phyloP scores from a whole-genome alignment of 1,140 invertebrate genomes.

The Bombus fervidus region DNA sequence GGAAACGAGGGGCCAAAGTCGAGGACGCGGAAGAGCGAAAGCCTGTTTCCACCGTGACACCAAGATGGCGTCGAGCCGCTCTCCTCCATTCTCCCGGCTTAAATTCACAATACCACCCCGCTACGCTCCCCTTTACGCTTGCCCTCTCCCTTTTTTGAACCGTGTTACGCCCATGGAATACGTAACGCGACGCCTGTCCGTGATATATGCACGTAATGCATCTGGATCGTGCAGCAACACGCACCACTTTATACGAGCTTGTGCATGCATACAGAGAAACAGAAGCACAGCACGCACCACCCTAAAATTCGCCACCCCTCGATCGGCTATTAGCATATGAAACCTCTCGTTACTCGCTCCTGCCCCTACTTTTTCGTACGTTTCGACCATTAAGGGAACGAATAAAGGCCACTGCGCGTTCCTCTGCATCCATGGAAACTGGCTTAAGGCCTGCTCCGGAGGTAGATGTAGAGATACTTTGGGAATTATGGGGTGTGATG shows the following conservation, averaged over 20 bases:
- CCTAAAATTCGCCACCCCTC: constrained; percentile 48
- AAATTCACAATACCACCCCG: constrained; percentile 56
- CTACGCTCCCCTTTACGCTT: constrained; percentile 8
- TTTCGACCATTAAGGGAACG: constrained; percentile 49
- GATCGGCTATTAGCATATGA: constrained; percentile 66
- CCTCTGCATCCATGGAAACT: not conserved
- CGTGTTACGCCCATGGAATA: constrained; percentile 64
- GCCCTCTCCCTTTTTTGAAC: constrained; percentile 50
- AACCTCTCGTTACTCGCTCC: constrained; percentile 63
- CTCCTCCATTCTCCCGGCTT: constrained; percentile 46
- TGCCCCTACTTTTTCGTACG: not conserved
- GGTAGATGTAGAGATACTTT: not conserved
- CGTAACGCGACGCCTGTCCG: constrained; percentile 36
- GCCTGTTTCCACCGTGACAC: constrained; percentile 35
- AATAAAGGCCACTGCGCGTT: constrained; percentile 30
- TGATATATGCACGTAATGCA: constrained; percentile 45
- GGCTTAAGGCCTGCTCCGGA: too few relatives aligned
- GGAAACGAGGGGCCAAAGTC: not conserved
- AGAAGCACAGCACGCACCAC: not conserved
- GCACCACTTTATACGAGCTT: not conserved
- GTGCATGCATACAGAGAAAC: not conserved
- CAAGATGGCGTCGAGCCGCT: constrained; percentile 58
- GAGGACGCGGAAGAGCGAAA: constrained; percentile 9
- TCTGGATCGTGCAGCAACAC: constrained; percentile 44
- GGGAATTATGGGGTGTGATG: not conserved